Percentiles rank a stretch among this genome's conserved stretches.
Conservation (phyloP, 2,797 vertebrate genomes). For the Siniperca obscura region DNA sequence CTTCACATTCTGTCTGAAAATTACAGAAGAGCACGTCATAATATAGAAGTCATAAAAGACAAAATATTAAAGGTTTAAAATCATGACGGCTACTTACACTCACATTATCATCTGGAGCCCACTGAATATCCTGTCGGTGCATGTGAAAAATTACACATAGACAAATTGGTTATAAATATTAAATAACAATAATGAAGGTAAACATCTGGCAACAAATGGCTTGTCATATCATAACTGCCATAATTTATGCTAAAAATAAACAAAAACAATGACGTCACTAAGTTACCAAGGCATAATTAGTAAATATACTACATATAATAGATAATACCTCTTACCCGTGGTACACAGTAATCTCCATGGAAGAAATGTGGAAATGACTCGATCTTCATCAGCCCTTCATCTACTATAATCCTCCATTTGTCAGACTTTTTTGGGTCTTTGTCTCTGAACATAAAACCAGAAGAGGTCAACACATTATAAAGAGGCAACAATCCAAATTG, state of each 20-base stretch:
- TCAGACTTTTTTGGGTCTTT: constrained; percentile 31
- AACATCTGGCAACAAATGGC: not conserved
- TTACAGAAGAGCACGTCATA: not conserved
- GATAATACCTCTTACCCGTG: constrained; percentile 59
- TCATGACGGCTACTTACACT: constrained; percentile 50
- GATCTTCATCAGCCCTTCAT: constrained; percentile 74
- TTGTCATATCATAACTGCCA: not conserved
- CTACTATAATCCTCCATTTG: constrained; percentile 75
- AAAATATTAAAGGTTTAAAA: not conserved
- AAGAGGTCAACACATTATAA: not conserved
- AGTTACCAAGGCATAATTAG: not conserved
- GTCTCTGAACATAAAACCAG: constrained; percentile 50
- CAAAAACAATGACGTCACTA: not conserved
- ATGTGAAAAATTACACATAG: constrained; percentile 15
- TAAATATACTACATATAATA: not conserved
- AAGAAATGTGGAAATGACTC: constrained; percentile 80
- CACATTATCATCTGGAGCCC: constrained; percentile 72
- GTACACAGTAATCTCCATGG: constrained; percentile 81
- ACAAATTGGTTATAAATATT: constrained; percentile 20
- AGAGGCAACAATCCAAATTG: not conserved
- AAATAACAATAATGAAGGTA: not conserved
- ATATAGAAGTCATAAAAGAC: not conserved
- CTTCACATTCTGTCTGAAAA: constrained; percentile 58
- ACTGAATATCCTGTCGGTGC: constrained; percentile 72
- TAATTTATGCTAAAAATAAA: constrained; percentile 1